Evolutionary conservation across 2,888 invertebrate genomes (phyloP).

Genomic region (Eupithecia subumbrata): DNA sequence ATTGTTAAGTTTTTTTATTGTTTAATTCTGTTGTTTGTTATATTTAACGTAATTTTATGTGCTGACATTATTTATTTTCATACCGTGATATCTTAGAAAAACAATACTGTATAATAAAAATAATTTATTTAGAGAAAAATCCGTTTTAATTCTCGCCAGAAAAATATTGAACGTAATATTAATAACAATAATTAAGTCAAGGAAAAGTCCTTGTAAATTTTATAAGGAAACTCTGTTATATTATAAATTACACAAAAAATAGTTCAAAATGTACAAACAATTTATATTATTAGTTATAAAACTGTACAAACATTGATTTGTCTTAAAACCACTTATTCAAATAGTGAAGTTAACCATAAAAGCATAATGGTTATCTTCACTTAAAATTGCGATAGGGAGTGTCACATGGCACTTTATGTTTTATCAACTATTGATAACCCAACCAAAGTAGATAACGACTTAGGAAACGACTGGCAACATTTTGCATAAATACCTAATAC

Average conservation of each 20-base stretch:
- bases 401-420: conserved; percentile 76
- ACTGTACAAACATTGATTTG: conserved; percentile 29
- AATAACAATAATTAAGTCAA: conserved; percentile 32
- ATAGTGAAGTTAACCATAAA: conserved; percentile 17
- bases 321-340: conserved; percentile 30
- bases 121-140: conserved; percentile 56
- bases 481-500: conserved; percentile 59
- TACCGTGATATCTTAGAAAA: conserved; percentile 25
- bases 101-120: conserved; percentile 47
- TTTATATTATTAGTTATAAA: conserved; percentile 15
- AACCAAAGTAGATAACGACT: conserved; percentile 77
- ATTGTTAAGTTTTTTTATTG: background rate
- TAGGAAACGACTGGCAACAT: conserved; percentile 72
- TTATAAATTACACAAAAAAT: conserved; percentile 24
- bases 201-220: conserved; percentile 24
- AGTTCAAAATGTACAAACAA: conserved; percentile 35
- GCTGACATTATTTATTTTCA: conserved; percentile 16
- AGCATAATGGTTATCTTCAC: conserved; percentile 45
- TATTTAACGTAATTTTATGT: conserved; percentile 1
- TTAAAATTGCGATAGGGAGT: conserved; percentile 75
- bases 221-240: conserved; percentile 26
- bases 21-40: conserved; percentile 6
- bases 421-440: conserved; percentile 80
- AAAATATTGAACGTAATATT: conserved; percentile 26
- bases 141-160: conserved; percentile 50